Evolutionary conservation across 2,888 invertebrate species (phyloP), one percentile per base, ranked within the genome.

Genomic region (Acleris cristana): DNA sequence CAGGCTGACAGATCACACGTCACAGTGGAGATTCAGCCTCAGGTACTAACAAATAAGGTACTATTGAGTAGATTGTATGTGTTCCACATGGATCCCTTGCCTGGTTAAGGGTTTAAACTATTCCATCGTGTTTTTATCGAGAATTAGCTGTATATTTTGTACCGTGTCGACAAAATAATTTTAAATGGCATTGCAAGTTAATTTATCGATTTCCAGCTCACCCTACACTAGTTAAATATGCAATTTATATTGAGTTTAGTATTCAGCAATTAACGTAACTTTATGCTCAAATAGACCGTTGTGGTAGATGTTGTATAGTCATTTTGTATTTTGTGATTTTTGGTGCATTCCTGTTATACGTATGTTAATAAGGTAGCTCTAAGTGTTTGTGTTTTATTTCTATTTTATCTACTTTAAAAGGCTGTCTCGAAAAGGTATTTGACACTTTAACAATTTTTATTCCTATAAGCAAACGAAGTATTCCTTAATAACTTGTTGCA

Each of bases 251-350:
- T 18, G n/a, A 16, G 16, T 19, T 34, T 21, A 44, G 30, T 18
- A 54, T 48, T 55, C 19, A 49, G 61, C 51, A 65, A 66, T 52
- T 61, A 66, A 45, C 52, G 55, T 6, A 61, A 66, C 34, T 45
- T 56, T 61, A 60, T 66, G 66, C 66, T 66, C 66, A 66, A 66
- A 52, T 66, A 67, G 56, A 55, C 26, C 21, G 45, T 40, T 57
- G 18, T 53, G 26, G 40, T 62, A 67, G 53, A 23, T 63, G 64
- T 64, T 58, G 53, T 57, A 30, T 34, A 58, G 63, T 64, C 23
- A 58, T 68, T 64, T 68, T 58, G 48, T 64, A 64, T 64, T 26
- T 40, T 34, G 48, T 68, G 64, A 64, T 48, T 68, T 58, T 54
- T 62, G 56, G 62, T 68, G 51, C 65, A 65, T 65, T 61, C 61